Evolutionary conservation across 1,140 invertebrate species (phyloP).

Genomic region (Philotrypesis tridentata): DNA sequence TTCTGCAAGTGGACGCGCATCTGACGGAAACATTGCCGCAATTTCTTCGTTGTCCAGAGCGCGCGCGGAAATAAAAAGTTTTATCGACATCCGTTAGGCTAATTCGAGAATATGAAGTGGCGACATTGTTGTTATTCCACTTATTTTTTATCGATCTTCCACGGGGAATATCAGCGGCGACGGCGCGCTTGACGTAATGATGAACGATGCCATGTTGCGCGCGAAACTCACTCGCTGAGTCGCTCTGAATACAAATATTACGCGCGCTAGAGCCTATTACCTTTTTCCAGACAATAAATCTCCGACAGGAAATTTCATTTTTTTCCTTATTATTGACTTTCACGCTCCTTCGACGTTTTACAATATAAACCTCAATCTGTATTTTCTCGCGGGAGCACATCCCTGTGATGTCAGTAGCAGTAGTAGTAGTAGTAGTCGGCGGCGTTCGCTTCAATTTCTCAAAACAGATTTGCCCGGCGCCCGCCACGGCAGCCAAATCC

Average conservation of each 20-base stretch:
- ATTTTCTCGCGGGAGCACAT: not conserved
- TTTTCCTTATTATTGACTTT: not conserved
- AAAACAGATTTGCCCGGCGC: too few relatives aligned
- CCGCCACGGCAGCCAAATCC: too few relatives aligned
- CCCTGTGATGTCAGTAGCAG: too few relatives aligned
- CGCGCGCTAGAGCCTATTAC: not conserved
- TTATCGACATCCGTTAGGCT: not conserved
- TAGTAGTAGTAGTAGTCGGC: too few relatives aligned
- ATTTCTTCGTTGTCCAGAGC: too few relatives aligned
- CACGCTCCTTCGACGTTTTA: not conserved
- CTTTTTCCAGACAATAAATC: not conserved
- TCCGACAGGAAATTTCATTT: not conserved
- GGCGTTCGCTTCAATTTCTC: not conserved
- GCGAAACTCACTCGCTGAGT: not conserved
- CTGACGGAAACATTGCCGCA: too few relatives aligned
- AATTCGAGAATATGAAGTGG: not conserved
- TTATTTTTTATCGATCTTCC: not conserved
- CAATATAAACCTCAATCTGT: not conserved
- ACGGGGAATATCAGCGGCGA: not conserved
- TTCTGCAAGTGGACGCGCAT: not conserved
- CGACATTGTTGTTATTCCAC: not conserved
- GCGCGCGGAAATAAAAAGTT: too few relatives aligned
- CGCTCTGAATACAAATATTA: not conserved
- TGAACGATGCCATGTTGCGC: not conserved
- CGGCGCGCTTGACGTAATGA: not conserved